Base-by-base conservation (phyloP, 2,797 vertebrate genomes). In the Dipus sagitta region DNA sequence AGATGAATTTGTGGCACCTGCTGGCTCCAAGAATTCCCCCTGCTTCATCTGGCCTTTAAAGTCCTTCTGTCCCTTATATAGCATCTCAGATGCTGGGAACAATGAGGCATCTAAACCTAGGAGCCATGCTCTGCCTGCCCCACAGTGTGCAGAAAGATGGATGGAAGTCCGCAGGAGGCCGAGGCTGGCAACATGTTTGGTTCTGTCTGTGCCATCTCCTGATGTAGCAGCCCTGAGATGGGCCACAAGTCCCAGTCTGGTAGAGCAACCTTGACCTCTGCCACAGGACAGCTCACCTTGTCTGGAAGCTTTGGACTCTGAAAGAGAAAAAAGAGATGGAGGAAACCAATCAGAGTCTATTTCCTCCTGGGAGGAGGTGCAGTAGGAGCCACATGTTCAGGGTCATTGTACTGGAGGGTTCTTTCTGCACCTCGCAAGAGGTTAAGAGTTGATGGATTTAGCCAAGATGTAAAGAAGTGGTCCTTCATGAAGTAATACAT, bases 61-160 rank as follows among this genome's bases (percentile, higher is more conserved):
- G 30, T 30, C 32, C 32, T 3, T 74, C 34, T 1, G 10, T 70
- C 21, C 24, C 32, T 77, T 74, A 21, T 5, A 1, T 58, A 2
- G 15, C 26, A 82, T 58, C 32, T 4, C 0, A 2, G 80, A 18
- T 10, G 21, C 30, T 23, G 42, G n/a, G 42, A 77, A 20, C 30
- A 21, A 58, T 13, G 85, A 79, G 0, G 96, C 83, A 87, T 96
- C 88, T 87, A 88, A 92, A 95, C 92, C 10, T 47, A 94, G 97
- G 91, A 96, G 95, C 47, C 78, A 89, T 89, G 96, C 94, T 47
- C 92, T 93, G 14, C 81, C 90, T 79, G 92, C 85, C 94, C 28
- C 65, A 11, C 28, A 14, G 47, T 80, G 9, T 80, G 71, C 86
- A 72, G 20, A 79, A 93, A 95, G 95, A 87, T 34, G 47, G 91